A percentile compares a stretch with the other conserved stretches of the same genome.
phyloP scores from a whole-genome alignment of 2,888 invertebrate species.

The Cylindroiulus punctatus region DNA sequence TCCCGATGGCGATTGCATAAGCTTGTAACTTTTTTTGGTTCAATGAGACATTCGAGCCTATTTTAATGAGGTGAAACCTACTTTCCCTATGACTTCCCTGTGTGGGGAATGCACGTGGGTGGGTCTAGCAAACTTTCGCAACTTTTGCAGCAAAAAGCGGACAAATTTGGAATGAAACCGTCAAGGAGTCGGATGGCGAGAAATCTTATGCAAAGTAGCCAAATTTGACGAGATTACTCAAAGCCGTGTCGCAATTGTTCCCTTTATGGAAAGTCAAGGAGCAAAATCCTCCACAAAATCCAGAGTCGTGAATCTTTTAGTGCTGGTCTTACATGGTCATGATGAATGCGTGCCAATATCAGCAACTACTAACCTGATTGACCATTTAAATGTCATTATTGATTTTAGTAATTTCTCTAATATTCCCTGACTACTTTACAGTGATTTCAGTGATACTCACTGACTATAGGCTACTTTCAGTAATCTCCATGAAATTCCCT shows the following conservation, averaged over 20 bases:
- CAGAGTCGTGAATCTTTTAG: neutral
- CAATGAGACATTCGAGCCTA: neutral
- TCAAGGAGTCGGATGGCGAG: neutral
- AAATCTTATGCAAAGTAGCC: neutral
- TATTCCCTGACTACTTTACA: no score
- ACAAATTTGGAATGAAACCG: constrained; percentile 16
- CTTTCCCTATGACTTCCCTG: neutral
- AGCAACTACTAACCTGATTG: no score
- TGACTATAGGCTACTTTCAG: no score
- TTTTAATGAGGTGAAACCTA: neutral
- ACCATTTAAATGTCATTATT: no score
- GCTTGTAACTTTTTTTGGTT: neutral
- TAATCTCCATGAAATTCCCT: no score
- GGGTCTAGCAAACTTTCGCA: neutral
- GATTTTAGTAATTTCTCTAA: no score
- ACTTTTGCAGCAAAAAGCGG: neutral
- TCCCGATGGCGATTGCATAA: neutral
- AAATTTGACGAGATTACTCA: neutral
- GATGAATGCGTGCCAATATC: neutral
- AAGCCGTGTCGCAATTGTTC: neutral
- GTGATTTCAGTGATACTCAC: no score
- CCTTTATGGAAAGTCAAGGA: neutral
- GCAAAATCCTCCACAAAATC: neutral
- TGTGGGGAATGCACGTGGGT: neutral
- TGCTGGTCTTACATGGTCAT: no score